These are phyloP conservation scores for Spondyliosoma cantharus DNA, from an alignment of 2,797 vertebrate genomes.

Conservation along the genomic window DNA sequence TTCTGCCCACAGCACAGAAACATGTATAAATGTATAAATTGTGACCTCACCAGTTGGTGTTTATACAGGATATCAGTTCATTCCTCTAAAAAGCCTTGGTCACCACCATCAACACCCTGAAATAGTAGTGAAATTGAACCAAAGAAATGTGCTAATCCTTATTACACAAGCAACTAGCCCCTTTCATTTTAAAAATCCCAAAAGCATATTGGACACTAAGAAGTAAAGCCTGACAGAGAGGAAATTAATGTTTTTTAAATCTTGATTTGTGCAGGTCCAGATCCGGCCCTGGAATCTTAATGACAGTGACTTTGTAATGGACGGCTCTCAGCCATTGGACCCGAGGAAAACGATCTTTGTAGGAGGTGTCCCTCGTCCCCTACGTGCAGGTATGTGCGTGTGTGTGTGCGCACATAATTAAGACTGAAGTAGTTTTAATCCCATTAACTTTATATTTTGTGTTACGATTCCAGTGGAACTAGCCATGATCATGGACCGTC, in stretches of 20 bases:
- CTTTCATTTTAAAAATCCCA: slow-evolving; percentile 37
- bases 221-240: background rate
- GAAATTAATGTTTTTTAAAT: background rate
- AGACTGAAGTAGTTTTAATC: background rate
- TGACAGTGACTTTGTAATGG: slow-evolving; percentile 99
- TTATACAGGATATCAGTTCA: background rate
- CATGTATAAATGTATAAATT: too few relatives aligned
- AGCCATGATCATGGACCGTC: slow-evolving; percentile 99
- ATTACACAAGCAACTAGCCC: slow-evolving; percentile 32
- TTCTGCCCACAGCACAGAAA: background rate
- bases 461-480: slow-evolving; percentile 90
- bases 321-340: slow-evolving; percentile 97
- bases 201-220: slow-evolving; percentile 15
- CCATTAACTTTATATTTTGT: background rate
- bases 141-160: slow-evolving; percentile 20
- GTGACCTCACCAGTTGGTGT: too few relatives aligned
- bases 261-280: slow-evolving; percentile 88
- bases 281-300: slow-evolving; percentile 99
- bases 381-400: slow-evolving; percentile 91
- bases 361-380: slow-evolving; percentile 97
- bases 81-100: background rate
- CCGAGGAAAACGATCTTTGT: slow-evolving; percentile 99
- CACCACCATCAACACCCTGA: background rate
- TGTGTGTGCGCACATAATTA: background rate
- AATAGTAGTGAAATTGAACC: background rate